phyloP scores from a whole-genome alignment of 2,888 invertebrate genomes.

The Taphrorychus bicolor region DNA sequence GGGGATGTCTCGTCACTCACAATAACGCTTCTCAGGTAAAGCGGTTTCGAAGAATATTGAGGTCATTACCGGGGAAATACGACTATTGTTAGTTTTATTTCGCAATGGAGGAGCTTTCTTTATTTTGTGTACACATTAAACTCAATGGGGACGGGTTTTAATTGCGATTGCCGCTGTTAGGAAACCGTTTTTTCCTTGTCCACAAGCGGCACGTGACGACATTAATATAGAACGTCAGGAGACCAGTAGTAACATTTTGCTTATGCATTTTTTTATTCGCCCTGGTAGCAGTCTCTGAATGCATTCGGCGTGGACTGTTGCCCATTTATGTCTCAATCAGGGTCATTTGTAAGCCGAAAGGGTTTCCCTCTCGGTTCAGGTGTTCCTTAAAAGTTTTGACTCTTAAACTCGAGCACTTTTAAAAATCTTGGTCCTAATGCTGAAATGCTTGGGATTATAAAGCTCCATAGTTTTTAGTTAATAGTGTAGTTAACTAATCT shows the following conservation, averaged over 20 bases:
- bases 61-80: conserved; percentile 34
- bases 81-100: conserved; percentile 41
- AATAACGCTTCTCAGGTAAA: conserved; percentile 42
- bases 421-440: neutral
- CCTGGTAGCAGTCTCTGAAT: no score
- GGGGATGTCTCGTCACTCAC: conserved; percentile 41
- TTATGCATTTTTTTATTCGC: no score
- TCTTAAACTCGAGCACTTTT: neutral
- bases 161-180: neutral
- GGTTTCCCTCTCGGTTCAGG: neutral
- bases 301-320: neutral
- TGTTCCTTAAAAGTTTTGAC: neutral
- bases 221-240: no score
- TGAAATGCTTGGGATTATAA: neutral
- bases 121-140: conserved; percentile 30
- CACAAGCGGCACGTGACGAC: no score
- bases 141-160: conserved; percentile 8
- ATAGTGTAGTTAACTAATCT: no score
- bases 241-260: no score
- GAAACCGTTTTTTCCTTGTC: neutral
- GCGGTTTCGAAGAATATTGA: conserved; percentile 42
- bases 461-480: neutral
- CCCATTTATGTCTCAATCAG: neutral
- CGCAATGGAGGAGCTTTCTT: conserved; percentile 32
- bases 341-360: neutral